Evolutionary conservation across 37 sponge, comb jelly and placozoan species (phyloP), one percentile per base, ranked within the genome.

Genomic region (Ianthella basta): DNA sequence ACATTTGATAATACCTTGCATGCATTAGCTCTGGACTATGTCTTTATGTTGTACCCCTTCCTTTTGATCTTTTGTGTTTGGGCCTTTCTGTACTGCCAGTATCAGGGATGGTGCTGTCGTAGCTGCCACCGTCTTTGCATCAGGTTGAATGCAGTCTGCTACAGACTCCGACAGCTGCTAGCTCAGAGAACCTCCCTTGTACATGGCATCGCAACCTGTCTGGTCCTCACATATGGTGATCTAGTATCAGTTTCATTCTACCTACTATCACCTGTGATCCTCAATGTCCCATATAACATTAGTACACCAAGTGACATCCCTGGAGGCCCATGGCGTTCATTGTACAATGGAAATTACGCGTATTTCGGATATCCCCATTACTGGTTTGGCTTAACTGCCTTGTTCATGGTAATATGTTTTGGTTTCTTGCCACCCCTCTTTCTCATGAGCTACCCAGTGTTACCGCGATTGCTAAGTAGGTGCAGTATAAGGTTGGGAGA

Each of bases 41-140:
- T 92, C 12, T 37, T 67, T 24, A 89, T 89, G 20, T 40, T 88
- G 56, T 92, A 88, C 60, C 89, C 89, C 0, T 80, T 80, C 27
- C 55, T 80, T 55, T 5, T 80, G 70, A 69, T 69, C 70, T 5
- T 69, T 16, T 69, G 18, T 34, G 34, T 69, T 12, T 18, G 70
- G 27, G 18, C 34, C 34, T 1, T 69, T 4, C 25, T 69, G 35
- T 69, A 69, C 70, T 69, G 29, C 35, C 70, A 69, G 70, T 32
- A 69, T 32, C 70, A 30, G 4, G 70, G 70, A 18, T 69, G 70
- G 35, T 69, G 70, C 34, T 69, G 70, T 6, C 34, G 35, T 32
- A 27, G 70, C 34, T 32, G 70, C 4, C 70, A 69, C 70, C 10
- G 70, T 1, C 33, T 69, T 32, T 69, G 29, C 34, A 30, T 69